Evolutionary conservation across 1,140 invertebrate genomes (phyloP).

Genomic region (Formica selysi): DNA sequence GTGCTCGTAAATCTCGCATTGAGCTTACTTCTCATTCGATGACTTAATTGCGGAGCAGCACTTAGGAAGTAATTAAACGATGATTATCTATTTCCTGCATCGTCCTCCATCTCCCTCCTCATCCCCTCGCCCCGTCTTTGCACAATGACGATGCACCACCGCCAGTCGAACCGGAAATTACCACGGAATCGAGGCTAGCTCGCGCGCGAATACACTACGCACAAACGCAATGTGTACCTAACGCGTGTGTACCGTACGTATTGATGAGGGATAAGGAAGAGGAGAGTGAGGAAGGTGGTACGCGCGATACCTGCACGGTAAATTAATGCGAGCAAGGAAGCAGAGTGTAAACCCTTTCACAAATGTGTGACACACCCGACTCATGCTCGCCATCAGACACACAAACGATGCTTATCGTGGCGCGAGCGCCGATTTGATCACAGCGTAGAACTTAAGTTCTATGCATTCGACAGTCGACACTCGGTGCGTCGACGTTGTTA

Average conservation of each 20-base stretch:
- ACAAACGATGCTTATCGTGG: too few relatives aligned
- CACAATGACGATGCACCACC: constrained; percentile 72
- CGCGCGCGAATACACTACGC: constrained; percentile 34
- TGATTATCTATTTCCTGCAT: constrained; percentile 72
- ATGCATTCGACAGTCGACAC: too few relatives aligned
- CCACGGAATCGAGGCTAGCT: constrained; percentile 71
- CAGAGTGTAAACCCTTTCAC: constrained; percentile 73
- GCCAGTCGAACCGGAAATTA: constrained; percentile 76
- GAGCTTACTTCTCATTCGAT: constrained; percentile 29
- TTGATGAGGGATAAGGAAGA: not conserved
- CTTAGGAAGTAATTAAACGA: constrained; percentile 77
- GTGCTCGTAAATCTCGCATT: not conserved
- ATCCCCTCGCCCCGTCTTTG: constrained; percentile 36
- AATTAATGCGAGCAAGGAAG: constrained; percentile 70
- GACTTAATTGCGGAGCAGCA: constrained; percentile 66
- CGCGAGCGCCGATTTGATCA: too few relatives aligned
- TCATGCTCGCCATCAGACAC: too few relatives aligned
- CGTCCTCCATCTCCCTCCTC: not conserved
- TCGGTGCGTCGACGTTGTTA: too few relatives aligned
- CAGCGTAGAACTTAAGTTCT: too few relatives aligned
- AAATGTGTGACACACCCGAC: constrained; percentile 59
- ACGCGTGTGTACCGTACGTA: constrained; percentile 3
- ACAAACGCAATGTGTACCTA: constrained; percentile 50
- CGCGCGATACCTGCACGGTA: constrained; percentile 72
- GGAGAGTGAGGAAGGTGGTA: constrained; percentile 22